These are phyloP conservation scores for Rhinoderma darwinii DNA, from an alignment of 2,113 vertebrate species.

Conservation along the genomic window DNA sequence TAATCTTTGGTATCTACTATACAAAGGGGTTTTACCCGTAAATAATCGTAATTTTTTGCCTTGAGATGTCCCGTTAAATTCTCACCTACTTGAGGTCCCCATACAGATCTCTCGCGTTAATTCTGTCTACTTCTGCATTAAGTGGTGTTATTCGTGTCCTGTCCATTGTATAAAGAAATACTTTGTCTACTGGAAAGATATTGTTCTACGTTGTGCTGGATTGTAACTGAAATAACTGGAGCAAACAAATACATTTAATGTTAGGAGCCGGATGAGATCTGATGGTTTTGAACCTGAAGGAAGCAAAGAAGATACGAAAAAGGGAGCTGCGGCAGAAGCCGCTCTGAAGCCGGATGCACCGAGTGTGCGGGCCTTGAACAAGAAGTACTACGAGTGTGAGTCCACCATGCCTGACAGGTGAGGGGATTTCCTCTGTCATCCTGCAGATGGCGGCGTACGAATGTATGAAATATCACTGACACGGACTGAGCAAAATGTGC, in stretches of 20 bases:
- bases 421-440: constrained; percentile 45
- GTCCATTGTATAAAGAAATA: no score
- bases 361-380: constrained; percentile 87
- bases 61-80: no score
- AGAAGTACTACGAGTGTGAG: constrained; percentile 91
- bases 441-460: neutral
- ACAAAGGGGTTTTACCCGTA: no score
- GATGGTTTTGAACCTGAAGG: constrained; percentile 83
- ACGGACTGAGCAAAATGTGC: neutral
- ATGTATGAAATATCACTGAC: neutral
- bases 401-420: constrained; percentile 92
- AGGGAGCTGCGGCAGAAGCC: constrained; percentile 67
- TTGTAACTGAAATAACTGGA: neutral
- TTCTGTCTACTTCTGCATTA: neutral
- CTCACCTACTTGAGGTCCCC: no score
- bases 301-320: constrained; percentile 69
- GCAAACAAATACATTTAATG: neutral
- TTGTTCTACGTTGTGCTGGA: no score
- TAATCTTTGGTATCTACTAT: no score
- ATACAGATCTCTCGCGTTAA: neutral
- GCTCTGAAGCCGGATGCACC: constrained; percentile 80
- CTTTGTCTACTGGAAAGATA: no score
- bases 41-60: no score
- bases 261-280: constrained; percentile 88
- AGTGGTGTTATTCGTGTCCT: neutral